phyloP scores from a whole-genome alignment of 2,113 vertebrate genomes.

The Xenopus tropicalis region UCB_Xtro_10.0 CM004446.2:44358001-44358500 shows the following conservation, averaged over 20 bases:
- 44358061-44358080: constrained; percentile 75
- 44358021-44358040: constrained; percentile 78
- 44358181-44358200: constrained; percentile 62
- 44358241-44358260: constrained; percentile 63
- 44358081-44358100: constrained; percentile 88
- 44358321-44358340: constrained; percentile 68
- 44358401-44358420: constrained; percentile 51
- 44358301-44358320: constrained; percentile 61
- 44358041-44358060: constrained; percentile 82
- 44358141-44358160: constrained; percentile 75
- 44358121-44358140: constrained; percentile 59
- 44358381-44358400: constrained; percentile 50
- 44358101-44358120: constrained; percentile 76
- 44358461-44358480: neutral
- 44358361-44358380: constrained; percentile 22
- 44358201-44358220: constrained; percentile 77
- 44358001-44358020: constrained; percentile 63
- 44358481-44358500: neutral
- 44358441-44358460: constrained; percentile 24
- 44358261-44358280: constrained; percentile 64
- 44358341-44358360: constrained; percentile 60
- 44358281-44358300: constrained; percentile 61
- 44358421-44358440: constrained; percentile 29
- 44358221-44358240: constrained; percentile 73
- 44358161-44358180: constrained; percentile 69